A percentile compares a stretch with the other conserved stretches of the same genome.
phyloP scores from a whole-genome alignment of 2,888 invertebrate species.

The Drosophila cracens region DNA sequence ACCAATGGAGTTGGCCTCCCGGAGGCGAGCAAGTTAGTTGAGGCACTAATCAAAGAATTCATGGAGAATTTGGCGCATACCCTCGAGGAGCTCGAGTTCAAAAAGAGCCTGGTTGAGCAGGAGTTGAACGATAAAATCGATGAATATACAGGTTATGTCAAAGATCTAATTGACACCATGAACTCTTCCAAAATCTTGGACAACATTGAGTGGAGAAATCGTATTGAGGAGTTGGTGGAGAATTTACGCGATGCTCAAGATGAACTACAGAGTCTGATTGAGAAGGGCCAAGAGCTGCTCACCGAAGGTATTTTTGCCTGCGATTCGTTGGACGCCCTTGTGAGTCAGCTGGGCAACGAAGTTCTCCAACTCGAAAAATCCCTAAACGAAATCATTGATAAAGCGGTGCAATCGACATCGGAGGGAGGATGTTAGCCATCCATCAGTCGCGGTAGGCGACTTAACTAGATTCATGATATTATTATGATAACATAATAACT shows the following conservation, averaged over 20 bases:
- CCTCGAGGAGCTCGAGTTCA: neutral
- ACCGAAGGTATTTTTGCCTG: neutral
- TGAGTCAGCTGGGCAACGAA: constrained; percentile 12
- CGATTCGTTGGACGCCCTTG: neutral
- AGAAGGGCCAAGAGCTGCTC: constrained; percentile 4
- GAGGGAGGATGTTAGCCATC: neutral
- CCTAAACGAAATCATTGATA: constrained; percentile 12
- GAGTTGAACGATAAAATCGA: neutral
- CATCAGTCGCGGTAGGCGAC: neutral
- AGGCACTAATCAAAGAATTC: neutral
- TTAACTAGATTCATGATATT: neutral
- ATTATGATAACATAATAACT: neutral
- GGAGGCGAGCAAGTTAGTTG: neutral
- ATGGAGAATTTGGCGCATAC: neutral
- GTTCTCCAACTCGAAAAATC: constrained; percentile 6
- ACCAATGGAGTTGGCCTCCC: neutral
- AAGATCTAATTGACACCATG: neutral
- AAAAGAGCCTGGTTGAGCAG: constrained; percentile 2
- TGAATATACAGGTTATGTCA: neutral
- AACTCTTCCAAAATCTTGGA: neutral
- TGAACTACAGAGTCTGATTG: neutral
- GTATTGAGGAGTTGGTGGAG: neutral
- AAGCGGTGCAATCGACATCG: neutral
- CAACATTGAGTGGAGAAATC: neutral
- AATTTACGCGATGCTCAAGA: neutral